Conservation (phyloP, 2,888 invertebrate species). For the Tethea ocularis region DNA sequence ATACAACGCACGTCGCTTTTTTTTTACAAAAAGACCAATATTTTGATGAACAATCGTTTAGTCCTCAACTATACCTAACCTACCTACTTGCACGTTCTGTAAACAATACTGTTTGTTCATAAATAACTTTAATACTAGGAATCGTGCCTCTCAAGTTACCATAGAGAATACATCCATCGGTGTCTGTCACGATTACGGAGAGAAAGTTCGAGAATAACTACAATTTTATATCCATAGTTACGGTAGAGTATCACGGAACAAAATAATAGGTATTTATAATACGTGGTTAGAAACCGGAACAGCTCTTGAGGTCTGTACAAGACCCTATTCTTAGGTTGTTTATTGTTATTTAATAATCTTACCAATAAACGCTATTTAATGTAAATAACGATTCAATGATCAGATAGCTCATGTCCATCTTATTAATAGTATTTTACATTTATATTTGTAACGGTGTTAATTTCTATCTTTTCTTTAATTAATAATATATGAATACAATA, state of each 20-base stretch:
- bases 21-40: too few species aligned
- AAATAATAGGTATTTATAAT: slow-evolving; percentile 39
- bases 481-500: too few species aligned
- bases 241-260: slow-evolving; percentile 19
- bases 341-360: not conserved
- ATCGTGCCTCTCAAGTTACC: slow-evolving; percentile 8
- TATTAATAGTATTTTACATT: too few species aligned
- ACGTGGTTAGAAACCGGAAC: slow-evolving; percentile 46
- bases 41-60: too few species aligned
- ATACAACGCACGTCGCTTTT: too few species aligned
- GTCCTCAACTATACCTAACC: not conserved
- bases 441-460: too few species aligned
- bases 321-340: not conserved
- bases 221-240: slow-evolving; percentile 45
- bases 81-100: not conserved
- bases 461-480: too few species aligned
- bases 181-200: slow-evolving; percentile 31
- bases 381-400: not conserved
- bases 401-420: not conserved
- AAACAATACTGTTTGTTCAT: not conserved
- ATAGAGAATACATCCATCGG: slow-evolving; percentile 29
- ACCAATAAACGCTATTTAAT: not conserved
- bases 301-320: slow-evolving; percentile 1
- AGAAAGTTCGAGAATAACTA: slow-evolving; percentile 52
- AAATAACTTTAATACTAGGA: not conserved